These are phyloP conservation scores for Lasioglossum calceatum DNA, from an alignment of 2,888 invertebrate species.

Conservation along the genomic window DNA sequence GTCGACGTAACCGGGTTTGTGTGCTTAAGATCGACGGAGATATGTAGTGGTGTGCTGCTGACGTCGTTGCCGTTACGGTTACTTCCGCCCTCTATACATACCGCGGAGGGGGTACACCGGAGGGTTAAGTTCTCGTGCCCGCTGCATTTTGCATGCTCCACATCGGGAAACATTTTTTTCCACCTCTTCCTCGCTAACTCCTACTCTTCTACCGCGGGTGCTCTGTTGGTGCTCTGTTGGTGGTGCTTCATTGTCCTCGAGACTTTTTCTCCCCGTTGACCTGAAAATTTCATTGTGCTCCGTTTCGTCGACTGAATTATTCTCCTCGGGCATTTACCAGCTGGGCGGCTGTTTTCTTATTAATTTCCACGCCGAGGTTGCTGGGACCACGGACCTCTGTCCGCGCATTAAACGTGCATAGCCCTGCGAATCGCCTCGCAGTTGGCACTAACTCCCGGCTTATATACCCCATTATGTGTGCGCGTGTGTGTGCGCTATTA, in stretches of 20 bases:
- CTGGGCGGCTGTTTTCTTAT: not conserved
- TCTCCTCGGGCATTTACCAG: not conserved
- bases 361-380: not conserved
- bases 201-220: not conserved
- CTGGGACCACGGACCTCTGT: not conserved
- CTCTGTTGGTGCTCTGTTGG: not conserved
- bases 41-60: slow-evolving; percentile 65
- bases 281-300: slow-evolving; percentile 15
- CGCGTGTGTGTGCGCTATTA: slow-evolving; percentile 63
- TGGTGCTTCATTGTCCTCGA: slow-evolving; percentile 1
- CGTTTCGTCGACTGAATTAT: slow-evolving; percentile 1
- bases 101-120: slow-evolving; percentile 52
- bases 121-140: slow-evolving; percentile 68
- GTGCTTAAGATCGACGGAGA: slow-evolving; percentile 35
- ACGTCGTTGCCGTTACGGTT: slow-evolving; percentile 70
- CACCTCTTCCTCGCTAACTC: not conserved
- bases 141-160: slow-evolving; percentile 30
- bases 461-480: slow-evolving; percentile 50
- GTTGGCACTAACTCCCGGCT: slow-evolving; percentile 70
- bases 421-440: slow-evolving; percentile 48
- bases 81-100: slow-evolving; percentile 74
- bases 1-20: slow-evolving; percentile 39
- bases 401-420: slow-evolving; percentile 25
- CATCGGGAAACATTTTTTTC: not conserved
- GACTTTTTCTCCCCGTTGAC: slow-evolving; percentile 9